Base-by-base conservation (phyloP, 2,113 vertebrate genomes). In the Pyxicephalus adspersus region DNA sequence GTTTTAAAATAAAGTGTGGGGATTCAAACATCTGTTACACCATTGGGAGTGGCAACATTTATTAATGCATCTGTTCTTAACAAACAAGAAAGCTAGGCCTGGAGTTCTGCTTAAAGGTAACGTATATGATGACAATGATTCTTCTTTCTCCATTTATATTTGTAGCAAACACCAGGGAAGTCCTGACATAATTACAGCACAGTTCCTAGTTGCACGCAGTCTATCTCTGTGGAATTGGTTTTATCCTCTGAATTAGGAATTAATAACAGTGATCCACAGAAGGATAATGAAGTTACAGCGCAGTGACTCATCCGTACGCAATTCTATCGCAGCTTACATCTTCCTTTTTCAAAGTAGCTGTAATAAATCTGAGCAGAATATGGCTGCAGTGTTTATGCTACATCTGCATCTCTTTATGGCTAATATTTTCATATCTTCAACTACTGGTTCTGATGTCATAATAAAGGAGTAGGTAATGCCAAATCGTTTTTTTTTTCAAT, bases 201-300 rank as follows among this genome's bases (percentile, higher is more conserved):
- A 51, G 66, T 26, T 51, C 28, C 58, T 17, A 8, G 38, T 13
- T 13, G 38, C 38, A 45, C 8, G 38, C 38, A 45, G 11, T 13
- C 38, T 8, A 16, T 51, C 54, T 23, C 54, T 20, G 51, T 17
- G 19, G 20, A 34, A n/a, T 11, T 25, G 15, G 50, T 52, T 11
- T 73, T 3, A 58, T 29, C 11, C 20, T 73, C 20, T 31, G 23
- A 72, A 31, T 31, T 54, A 57, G 5, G 19, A 58, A n/a, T 73
- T 34, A 73, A 13, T 22, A 54, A 18, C 19, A 25, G 17, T 58
- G 31, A 58, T 58, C 15, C 20, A 3, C 26, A n/a, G 70, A 19
- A 17, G 52, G 70, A 57, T 73, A 73, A 73, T 73, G 54, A 57
- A 58, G 70, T 73, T 73, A 73, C 13, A 19, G 26, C 4, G 19